phyloP scores from a whole-genome alignment of 2,113 vertebrate species.

The human region GRCh38 chr6:131679501-131680000 shows the following conservation, averaged over 20 bases:
- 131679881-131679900: accelerated
- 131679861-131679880: background rate
- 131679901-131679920: background rate
- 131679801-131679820: background rate
- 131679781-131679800: background rate
- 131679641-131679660: accelerated
- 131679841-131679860: background rate
- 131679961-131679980: background rate
- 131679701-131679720: background rate
- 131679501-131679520: background rate
- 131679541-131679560: background rate
- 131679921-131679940: background rate
- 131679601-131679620: background rate
- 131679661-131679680: background rate
- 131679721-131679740: background rate
- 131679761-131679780: background rate
- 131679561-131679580: background rate
- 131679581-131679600: background rate
- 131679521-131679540: background rate
- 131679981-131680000: background rate
- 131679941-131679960: background rate
- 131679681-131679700: background rate
- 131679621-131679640: background rate
- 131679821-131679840: background rate
- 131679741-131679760: background rate